Evolutionary conservation across 2,113 vertebrate species (phyloP), one percentile per base, ranked within the genome.

Genomic region (Orientallactaga bullata): DNA sequence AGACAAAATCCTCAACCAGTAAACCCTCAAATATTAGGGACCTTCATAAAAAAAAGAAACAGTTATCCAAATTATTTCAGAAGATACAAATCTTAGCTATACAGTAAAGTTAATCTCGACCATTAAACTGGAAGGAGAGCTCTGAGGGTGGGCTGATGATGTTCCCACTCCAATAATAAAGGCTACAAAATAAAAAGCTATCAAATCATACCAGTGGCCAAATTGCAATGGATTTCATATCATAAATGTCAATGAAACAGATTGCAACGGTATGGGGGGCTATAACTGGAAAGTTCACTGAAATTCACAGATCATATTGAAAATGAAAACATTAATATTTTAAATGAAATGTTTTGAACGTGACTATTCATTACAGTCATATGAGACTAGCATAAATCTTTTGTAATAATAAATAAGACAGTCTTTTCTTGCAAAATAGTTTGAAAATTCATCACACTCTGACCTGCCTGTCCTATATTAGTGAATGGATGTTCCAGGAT

Each of bases 151-250:
- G 26, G 85, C 93, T 91, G 93, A 94, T 80, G 90, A 95, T 95
- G 73, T 95, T 89, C 61, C 39, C 55, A 88, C 24, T 92, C 30
- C 78, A 81, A 95, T 4, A 12, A 89, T 90, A 80, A 73, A 92
- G 17, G 7, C 84, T 86, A 90, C 94, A 68, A 55, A 84, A 39
- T 96, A 89, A 88, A 35, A 97, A 90, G 18, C 93, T 80, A 96
- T 16, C 42, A 92, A 95, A n/a, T 61, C 88, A 78, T 35, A 93
- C 37, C 74, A 96, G 90, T 69, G 37, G 23, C 51, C 74, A 97
- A 96, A 23, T 87, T 95, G 85, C 28, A 68, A 95, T 89, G 96
- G 82, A 95, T 97, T 97, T 96, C 81, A 85, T 76, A 96, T 90
- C 88, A 66, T 92, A 97, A 97, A 91, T 93, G 89, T 92, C 91